Percentiles rank a stretch among this genome's conserved stretches.
These are phyloP conservation scores for Agrotis ipsilon DNA, from an alignment of 2,888 invertebrate genomes.

Conservation along the genomic window DNA sequence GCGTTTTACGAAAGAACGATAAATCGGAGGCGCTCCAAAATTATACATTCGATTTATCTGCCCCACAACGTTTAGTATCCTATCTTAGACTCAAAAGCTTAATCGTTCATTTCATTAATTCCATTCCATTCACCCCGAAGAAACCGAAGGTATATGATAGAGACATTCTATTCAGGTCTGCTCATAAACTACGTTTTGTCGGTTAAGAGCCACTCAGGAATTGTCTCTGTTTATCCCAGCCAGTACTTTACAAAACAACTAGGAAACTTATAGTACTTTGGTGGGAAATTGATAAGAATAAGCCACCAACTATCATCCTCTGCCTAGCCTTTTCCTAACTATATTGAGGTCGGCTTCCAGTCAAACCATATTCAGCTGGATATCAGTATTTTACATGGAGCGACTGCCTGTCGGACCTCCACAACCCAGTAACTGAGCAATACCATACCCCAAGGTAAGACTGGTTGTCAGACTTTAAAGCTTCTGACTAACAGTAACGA, in stretches of 20 bases:
- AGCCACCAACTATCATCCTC: no score
- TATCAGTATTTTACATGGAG: no score
- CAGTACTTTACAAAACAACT: slow-evolving; percentile 39
- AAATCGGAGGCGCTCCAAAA: slow-evolving; percentile 21
- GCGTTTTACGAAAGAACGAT: slow-evolving; percentile 40
- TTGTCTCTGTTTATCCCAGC: slow-evolving; percentile 61
- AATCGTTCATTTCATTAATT: slow-evolving; percentile 66
- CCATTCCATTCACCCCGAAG: slow-evolving; percentile 57
- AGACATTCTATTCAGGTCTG: slow-evolving; percentile 67
- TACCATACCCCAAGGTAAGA: no score
- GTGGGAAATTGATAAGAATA: slow-evolving; percentile 69
- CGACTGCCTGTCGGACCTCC: no score
- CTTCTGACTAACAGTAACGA: no score
- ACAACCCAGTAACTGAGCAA: no score
- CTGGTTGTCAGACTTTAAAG: no score
- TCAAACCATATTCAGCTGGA: no score
- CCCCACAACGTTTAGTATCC: slow-evolving; percentile 38
- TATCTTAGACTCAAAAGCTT: slow-evolving; percentile 53
- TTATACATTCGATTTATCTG: slow-evolving; percentile 48
- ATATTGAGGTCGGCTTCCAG: no score
- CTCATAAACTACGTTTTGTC: slow-evolving; percentile 70
- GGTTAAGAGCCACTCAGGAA: slow-evolving; percentile 53
- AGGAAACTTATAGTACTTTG: slow-evolving; percentile 52
- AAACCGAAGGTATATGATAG: slow-evolving; percentile 53
- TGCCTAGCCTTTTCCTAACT: no score